Base-by-base conservation (phyloP, 1,140 invertebrate genomes). In the Caenorhabditis remanei region DNA sequence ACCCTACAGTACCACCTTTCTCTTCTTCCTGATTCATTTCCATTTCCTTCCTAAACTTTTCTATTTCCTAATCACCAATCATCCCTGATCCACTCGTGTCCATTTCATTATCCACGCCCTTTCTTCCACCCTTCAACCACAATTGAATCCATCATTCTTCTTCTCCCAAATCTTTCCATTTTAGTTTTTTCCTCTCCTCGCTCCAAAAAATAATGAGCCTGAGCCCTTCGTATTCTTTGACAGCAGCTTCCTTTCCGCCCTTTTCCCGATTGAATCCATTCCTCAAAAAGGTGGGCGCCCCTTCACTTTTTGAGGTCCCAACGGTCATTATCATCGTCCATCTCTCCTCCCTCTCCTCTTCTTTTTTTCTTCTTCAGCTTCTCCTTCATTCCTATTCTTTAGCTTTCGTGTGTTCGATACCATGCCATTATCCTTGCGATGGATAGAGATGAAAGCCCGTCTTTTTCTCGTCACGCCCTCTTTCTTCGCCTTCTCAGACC, bases 301-400 rank as follows among this genome's bases (percentile, higher is more conserved):
- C 24, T 71, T 46, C 43, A 46, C 65, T 50, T n/a, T 79, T 79
- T 13, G n/a, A 32, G 46, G 71, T 79, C 71, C 71, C 71, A 79
- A 50, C 71, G 71, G 71, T 79, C 71, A 79, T 79, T 79, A 79
- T 79, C 71, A 79, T 79, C 71, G 71, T n/a, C 46, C 71, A 79
- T 79, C 32, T 32, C 32, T 32, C 32, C 32, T 32, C 32, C 32
- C 32, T 32, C 32, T 32, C 32, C 2, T 32, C 71, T 79, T 21
- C 24, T 21, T 8, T 6, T 24, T 43, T n/a, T 43, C 53, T n/a
- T 50, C 21, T n/a, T 63, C 24, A 21, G 19, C n/a, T 63, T 63
- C n/a, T 63, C 24, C 21, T 63, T 63, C 24, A 32, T 19, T 79
- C 46, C 40, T 21, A 8, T 21, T 48, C 46, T 32, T 79, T 79